These are phyloP conservation scores for Apteryx mantelli DNA, from an alignment of 2,113 vertebrate genomes.

Conservation along the genomic window DNA sequence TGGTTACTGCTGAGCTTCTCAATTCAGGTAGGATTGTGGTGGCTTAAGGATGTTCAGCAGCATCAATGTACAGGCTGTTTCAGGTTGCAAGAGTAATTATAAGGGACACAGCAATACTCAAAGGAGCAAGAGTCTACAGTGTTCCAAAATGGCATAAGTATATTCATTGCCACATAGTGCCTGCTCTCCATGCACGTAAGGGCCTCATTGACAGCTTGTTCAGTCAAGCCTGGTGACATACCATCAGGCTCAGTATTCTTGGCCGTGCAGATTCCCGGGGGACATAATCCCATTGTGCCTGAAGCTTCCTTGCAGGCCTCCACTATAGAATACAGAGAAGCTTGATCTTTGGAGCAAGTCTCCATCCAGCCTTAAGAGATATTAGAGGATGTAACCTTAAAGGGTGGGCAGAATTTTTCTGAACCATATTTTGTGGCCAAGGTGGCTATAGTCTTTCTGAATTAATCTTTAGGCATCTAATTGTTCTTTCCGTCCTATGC, in stretches of 20 bases:
- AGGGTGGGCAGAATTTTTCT: background rate
- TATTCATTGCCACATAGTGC: background rate
- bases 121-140: background rate
- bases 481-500: background rate
- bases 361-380: background rate
- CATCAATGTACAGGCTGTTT: background rate
- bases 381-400: background rate
- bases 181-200: background rate
- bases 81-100: background rate
- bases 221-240: background rate
- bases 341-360: background rate
- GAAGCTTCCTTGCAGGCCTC: background rate
- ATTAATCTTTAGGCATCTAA: background rate
- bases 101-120: background rate
- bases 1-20: background rate
- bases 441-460: background rate
- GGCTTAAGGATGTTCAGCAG: background rate
- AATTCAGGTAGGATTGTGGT: background rate
- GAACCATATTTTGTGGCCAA: conserved; percentile 3
- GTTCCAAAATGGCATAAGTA: background rate
- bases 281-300: background rate
- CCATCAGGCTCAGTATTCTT: background rate
- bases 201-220: background rate
- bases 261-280: background rate
- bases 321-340: background rate